These are phyloP conservation scores for Festucalex cinctus DNA, from an alignment of 2,113 vertebrate genomes.

Conservation along the genomic window DNA sequence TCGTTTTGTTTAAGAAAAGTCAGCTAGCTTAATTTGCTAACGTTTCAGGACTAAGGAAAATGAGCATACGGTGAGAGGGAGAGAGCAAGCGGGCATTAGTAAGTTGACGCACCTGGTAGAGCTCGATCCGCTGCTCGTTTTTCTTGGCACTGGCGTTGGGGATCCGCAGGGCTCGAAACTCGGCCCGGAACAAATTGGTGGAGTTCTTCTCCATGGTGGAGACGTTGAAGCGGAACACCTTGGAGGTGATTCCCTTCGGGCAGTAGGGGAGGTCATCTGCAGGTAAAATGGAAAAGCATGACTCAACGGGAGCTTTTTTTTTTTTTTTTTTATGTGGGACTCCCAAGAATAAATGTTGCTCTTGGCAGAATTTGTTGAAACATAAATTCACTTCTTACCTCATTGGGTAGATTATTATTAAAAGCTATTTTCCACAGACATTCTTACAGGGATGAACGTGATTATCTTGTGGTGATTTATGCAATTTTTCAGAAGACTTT, in stretches of 20 bases:
- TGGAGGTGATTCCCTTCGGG: conserved; percentile 89
- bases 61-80: conserved; percentile 10
- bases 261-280: conserved; percentile 87
- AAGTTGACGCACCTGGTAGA: conserved; percentile 85
- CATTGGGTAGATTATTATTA: conserved; percentile 37
- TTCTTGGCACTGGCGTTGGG: conserved; percentile 85
- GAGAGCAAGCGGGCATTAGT: conserved; percentile 34
- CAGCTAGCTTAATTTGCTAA: no score
- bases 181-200: conserved; percentile 92
- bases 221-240: conserved; percentile 93
- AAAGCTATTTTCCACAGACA: conserved; percentile 30
- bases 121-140: conserved; percentile 91
- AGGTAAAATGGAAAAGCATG: conserved; percentile 46
- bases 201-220: conserved; percentile 93
- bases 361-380: conserved; percentile 19
- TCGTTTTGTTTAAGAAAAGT: no score
- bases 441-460: conserved; percentile 27
- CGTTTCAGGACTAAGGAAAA: no score
- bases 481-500: conserved; percentile 25
- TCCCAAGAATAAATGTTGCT: conserved; percentile 13
- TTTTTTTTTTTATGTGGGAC: conserved; percentile 6
- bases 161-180: conserved; percentile 89
- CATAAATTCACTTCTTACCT: conserved; percentile 33
- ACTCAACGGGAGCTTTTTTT: conserved; percentile 27
- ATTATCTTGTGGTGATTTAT: conserved; percentile 46